Evolutionary conservation across 2,888 invertebrate species (phyloP), one percentile per base, ranked within the genome.

Genomic region (Parapristionchus giblindavisi): DNA sequence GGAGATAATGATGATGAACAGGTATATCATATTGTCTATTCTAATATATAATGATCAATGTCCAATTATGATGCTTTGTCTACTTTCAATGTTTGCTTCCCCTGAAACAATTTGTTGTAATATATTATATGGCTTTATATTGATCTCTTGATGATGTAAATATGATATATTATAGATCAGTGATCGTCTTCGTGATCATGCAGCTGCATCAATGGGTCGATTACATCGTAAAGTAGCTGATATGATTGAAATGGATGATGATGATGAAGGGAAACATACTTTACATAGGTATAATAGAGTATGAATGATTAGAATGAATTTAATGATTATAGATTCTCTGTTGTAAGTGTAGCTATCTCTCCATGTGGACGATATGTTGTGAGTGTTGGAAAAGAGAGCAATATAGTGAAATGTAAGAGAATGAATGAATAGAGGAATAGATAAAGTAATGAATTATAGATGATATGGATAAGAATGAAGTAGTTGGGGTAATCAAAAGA

Each of bases 301-400:
- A 29, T 24, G 52, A 34, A 1, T 11, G 68, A 51, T 24, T 3
- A 34, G 51, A 56, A 21, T 14, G 24, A 32, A 24, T 21, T 73
- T 78, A 32, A 78, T 81, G 6, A 72, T 81, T 60, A 34, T 70
- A 79, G 81, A 58, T 78, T 82, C 32, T 77, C 80, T 11, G 81
- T 81, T 11, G 54, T 83, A 0, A 80, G 80, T 34, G 81, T 85
- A 29, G 82, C 82, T 24, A 78, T 86, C 70, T 85, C 85, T 3
- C 80, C 80, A n/a, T 80, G 80, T 58, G 78, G 79, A 5, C 74
- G 81, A 36, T 84, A 72, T 71, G 63, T 84, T 29, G 79, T 85
- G 43, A 85, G 85, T 40, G 79, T 80, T 56, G 85, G 84, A 71
- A 86, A 86, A 75, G 86, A 86, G 56, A 83, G 85, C n/a, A 78